phyloP scores from a whole-genome alignment of 2,888 invertebrate genomes.

The Rhamnusium bicolor region DNA sequence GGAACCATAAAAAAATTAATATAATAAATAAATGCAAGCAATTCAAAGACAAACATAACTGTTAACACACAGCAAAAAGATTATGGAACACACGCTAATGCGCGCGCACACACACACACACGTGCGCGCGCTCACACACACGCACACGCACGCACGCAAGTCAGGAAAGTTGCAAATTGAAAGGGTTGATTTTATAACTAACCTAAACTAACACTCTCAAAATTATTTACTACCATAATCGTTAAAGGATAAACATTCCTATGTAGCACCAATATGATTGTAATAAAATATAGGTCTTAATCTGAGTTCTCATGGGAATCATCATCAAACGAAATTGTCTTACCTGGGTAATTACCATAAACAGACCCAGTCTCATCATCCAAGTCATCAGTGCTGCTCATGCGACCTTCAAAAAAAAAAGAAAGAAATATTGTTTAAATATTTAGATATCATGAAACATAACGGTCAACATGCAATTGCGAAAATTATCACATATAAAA shows the following conservation, averaged over 20 bases:
- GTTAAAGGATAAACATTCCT: slow-evolving; percentile 15
- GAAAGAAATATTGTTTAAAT: slow-evolving; percentile 25
- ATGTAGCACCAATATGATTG: slow-evolving; percentile 8
- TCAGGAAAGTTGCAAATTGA: slow-evolving; percentile 18
- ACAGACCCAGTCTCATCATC: slow-evolving; percentile 84
- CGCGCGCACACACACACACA: no score
- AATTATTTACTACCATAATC: neutral
- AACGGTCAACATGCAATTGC: neutral
- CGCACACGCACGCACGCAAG: neutral
- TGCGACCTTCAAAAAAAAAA: slow-evolving; percentile 76
- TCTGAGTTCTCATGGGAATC: slow-evolving; percentile 70
- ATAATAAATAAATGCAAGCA: neutral
- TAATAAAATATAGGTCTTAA: slow-evolving; percentile 51
- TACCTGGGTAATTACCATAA: slow-evolving; percentile 80
- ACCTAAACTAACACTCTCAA: slow-evolving; percentile 46
- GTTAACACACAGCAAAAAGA: neutral
- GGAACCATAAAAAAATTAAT: neutral
- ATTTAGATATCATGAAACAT: neutral
- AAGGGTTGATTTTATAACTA: slow-evolving; percentile 40
- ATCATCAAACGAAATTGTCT: slow-evolving; percentile 72
- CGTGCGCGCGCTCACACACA: no score
- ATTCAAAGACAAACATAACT: neutral
- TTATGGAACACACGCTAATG: no score
- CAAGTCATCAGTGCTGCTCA: slow-evolving; percentile 91
- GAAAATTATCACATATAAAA: neutral